Percentiles rank a stretch among this genome's conserved stretches.
phyloP scores from a whole-genome alignment of 2,888 invertebrate genomes.

The Elmis aenea region DNA sequence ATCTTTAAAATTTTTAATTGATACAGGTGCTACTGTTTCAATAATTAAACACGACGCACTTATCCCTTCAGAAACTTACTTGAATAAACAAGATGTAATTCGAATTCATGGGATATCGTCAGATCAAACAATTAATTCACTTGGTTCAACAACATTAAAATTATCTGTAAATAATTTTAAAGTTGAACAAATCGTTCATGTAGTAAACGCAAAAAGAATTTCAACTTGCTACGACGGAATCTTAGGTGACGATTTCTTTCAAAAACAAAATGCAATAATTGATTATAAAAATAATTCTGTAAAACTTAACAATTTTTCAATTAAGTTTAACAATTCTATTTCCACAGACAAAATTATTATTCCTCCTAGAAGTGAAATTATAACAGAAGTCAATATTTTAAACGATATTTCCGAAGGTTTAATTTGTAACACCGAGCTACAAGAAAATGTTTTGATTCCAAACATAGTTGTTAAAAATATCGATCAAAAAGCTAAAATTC shows the following conservation, averaged over 20 bases:
- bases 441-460: neutral
- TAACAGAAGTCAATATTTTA: slow-evolving; percentile 17
- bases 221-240: slow-evolving; percentile 10
- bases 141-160: too few species aligned
- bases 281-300: neutral
- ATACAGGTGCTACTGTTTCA: slow-evolving; percentile 15
- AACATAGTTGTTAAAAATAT: neutral
- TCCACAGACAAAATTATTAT: neutral
- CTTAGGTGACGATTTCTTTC: slow-evolving; percentile 2
- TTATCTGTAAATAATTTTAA: too few species aligned
- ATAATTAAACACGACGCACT: too few species aligned
- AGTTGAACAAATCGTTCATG: slow-evolving; percentile 7
- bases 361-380: slow-evolving; percentile 1
- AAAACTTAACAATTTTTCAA: neutral
- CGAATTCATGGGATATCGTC: slow-evolving; percentile 7
- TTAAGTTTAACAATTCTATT: neutral
- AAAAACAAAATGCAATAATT: neutral
- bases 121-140: slow-evolving; percentile 3
- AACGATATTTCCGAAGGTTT: neutral
- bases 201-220: slow-evolving; percentile 8
- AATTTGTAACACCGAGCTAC: neutral
- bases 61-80: slow-evolving; percentile 2
- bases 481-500: neutral
- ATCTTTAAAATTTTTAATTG: slow-evolving; percentile 4
- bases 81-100: slow-evolving; percentile 7